Percentiles rank a stretch among this genome's conserved stretches.
phyloP scores from a whole-genome alignment of 53 echinoderm and acorn worm species.

The Echinarachnius parma region DNA sequence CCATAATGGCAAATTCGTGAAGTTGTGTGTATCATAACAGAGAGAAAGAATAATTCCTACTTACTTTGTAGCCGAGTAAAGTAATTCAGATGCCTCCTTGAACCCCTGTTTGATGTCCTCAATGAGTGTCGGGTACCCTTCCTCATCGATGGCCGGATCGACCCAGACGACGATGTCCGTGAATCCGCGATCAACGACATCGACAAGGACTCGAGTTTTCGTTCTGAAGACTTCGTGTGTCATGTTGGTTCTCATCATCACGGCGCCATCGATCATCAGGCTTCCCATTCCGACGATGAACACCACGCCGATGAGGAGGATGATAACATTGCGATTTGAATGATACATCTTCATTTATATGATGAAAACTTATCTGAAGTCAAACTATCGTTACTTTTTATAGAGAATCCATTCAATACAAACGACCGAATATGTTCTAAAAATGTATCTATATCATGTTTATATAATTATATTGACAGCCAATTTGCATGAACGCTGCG shows the following conservation, averaged over 20 bases:
- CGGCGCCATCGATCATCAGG: not conserved
- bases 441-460: not conserved
- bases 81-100: not conserved
- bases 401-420: not conserved
- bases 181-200: constrained; percentile 20
- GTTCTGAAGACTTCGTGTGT: not conserved
- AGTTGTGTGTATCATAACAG: not conserved
- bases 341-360: too few species aligned
- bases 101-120: constrained; percentile 11
- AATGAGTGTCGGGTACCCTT: not conserved
- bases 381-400: too few species aligned
- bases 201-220: constrained; percentile 3
- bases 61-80: constrained; percentile 17
- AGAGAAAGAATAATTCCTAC: not conserved
- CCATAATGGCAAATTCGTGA: not conserved
- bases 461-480: too few species aligned
- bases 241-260: not conserved
- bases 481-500: too few species aligned
- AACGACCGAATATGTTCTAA: not conserved
- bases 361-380: too few species aligned
- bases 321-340: too few species aligned
- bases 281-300: not conserved
- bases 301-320: not conserved
- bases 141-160: constrained; percentile 7
- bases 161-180: constrained; percentile 25